Evolutionary conservation across 1,140 invertebrate species (phyloP).

Genomic region (Pseudomyrmex gracilis): DNA sequence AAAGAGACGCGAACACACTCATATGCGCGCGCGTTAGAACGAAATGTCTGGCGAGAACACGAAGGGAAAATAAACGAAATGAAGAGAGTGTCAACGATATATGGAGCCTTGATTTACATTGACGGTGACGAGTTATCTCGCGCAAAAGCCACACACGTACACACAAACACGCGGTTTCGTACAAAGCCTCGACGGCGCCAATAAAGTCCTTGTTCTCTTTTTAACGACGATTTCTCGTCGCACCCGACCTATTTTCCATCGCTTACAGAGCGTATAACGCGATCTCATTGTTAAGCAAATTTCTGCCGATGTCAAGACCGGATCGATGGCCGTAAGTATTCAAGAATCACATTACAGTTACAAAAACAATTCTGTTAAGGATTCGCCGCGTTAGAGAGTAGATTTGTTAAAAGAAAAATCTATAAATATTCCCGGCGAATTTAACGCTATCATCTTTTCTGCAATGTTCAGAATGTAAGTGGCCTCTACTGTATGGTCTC

Average conservation of each 20-base stretch:
- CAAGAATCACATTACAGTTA: neutral
- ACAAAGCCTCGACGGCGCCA: slow-evolving; percentile 28
- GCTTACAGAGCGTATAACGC: slow-evolving; percentile 3
- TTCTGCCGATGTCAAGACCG: neutral
- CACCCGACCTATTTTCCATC: neutral
- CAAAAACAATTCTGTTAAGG: no score
- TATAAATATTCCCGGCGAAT: no score
- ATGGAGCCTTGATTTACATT: slow-evolving; percentile 66
- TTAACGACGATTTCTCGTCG: slow-evolving; percentile 13
- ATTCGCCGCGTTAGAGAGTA: no score
- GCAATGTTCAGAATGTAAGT: no score
- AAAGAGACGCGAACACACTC: neutral
- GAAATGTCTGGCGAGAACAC: slow-evolving; percentile 40
- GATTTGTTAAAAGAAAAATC: no score
- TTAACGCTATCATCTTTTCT: no score
- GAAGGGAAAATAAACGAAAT: slow-evolving; percentile 57
- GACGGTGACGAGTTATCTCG: slow-evolving; percentile 65
- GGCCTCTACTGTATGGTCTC: no score
- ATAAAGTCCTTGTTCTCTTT: neutral
- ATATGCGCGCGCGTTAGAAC: slow-evolving; percentile 3
- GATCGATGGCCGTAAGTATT: neutral
- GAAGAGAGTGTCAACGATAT: slow-evolving; percentile 15
- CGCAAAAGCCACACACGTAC: neutral
- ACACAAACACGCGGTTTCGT: neutral
- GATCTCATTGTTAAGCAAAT: slow-evolving; percentile 30